Evolutionary conservation across 35 echinoderm and acorn worm genomes (phyloP).

Genomic region (Hemicentrotus pulcherrimus): DNA sequence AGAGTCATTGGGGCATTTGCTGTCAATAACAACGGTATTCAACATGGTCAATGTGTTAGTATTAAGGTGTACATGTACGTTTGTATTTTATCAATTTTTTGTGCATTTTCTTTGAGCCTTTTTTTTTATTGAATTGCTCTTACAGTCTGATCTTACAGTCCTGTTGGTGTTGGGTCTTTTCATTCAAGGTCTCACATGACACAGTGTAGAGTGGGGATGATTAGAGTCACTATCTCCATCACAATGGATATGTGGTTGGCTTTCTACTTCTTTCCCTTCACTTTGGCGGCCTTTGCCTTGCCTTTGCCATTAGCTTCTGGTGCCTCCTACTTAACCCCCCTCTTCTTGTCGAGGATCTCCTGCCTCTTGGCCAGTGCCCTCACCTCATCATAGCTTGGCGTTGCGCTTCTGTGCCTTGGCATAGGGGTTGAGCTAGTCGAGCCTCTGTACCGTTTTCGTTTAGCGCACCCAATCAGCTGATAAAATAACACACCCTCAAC

Average conservation of each 20-base stretch:
- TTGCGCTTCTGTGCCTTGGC: slow-evolving; percentile 78
- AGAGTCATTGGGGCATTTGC: too few species aligned
- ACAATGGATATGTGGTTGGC: not conserved
- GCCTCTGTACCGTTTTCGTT: too few species aligned
- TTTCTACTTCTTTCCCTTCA: slow-evolving; percentile 35
- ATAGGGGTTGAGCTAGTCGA: slow-evolving; percentile 98
- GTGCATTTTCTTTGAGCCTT: slow-evolving; percentile 41
- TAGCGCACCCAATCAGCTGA: too few species aligned
- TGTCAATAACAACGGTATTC: too few species aligned
- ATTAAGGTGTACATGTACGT: too few species aligned
- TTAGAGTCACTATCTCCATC: slow-evolving; percentile 1
- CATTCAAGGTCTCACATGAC: slow-evolving; percentile 35
- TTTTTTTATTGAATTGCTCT: slow-evolving; percentile 17
- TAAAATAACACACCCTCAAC: too few species aligned
- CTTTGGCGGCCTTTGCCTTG: slow-evolving; percentile 25
- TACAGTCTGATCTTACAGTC: slow-evolving; percentile 26
- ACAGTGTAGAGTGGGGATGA: slow-evolving; percentile 40
- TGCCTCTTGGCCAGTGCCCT: slow-evolving; percentile 56
- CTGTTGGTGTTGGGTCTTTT: not conserved
- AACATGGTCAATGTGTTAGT: too few species aligned
- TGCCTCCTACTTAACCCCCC: slow-evolving; percentile 45
- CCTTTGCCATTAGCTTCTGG: slow-evolving; percentile 18
- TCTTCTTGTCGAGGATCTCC: slow-evolving; percentile 66
- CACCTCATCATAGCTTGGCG: slow-evolving; percentile 71
- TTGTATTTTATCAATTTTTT: too few species aligned